phyloP scores from a whole-genome alignment of 1,140 invertebrate genomes.

The Coelopa frigida region DNA sequence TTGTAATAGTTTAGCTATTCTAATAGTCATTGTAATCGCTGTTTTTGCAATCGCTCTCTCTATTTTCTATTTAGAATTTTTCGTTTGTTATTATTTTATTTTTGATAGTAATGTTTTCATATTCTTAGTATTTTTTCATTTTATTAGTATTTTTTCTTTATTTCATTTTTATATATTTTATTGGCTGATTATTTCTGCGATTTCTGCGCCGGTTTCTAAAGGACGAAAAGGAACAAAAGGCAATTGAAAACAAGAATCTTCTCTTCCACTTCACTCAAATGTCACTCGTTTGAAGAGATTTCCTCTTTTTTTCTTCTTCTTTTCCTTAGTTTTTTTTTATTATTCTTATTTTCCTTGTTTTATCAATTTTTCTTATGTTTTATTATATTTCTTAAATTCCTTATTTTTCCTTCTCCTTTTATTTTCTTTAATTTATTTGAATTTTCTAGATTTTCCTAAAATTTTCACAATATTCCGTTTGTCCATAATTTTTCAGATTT shows the following conservation, averaged over 20 bases:
- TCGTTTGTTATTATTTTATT: conserved; percentile 8
- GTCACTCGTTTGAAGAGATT: background rate
- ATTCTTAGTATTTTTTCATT: background rate
- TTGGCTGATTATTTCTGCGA: background rate
- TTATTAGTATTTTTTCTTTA: background rate
- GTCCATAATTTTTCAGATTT: no score
- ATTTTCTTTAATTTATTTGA: conserved; percentile 3
- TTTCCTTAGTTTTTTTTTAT: conserved; percentile 3
- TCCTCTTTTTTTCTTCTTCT: background rate
- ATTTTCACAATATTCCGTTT: background rate
- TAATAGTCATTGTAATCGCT: background rate
- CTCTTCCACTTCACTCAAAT: background rate
- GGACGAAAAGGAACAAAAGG: no score
- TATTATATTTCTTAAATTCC: conserved; percentile 4
- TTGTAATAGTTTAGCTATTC: background rate
- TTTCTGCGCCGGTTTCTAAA: background rate
- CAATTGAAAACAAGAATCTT: conserved; percentile 2
- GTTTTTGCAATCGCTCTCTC: background rate
- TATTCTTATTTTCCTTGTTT: conserved; percentile 1
- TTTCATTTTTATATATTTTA: conserved; percentile 2
- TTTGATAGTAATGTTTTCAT: background rate
- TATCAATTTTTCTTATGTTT: conserved; percentile 3
- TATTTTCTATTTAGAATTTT: conserved; percentile 1
- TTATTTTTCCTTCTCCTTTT: conserved; percentile 5
- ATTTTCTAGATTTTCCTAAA: background rate